These are phyloP conservation scores for Ditylenchus dipsaci DNA, from an alignment of 1,140 invertebrate genomes.

Conservation along the genomic window DNA sequence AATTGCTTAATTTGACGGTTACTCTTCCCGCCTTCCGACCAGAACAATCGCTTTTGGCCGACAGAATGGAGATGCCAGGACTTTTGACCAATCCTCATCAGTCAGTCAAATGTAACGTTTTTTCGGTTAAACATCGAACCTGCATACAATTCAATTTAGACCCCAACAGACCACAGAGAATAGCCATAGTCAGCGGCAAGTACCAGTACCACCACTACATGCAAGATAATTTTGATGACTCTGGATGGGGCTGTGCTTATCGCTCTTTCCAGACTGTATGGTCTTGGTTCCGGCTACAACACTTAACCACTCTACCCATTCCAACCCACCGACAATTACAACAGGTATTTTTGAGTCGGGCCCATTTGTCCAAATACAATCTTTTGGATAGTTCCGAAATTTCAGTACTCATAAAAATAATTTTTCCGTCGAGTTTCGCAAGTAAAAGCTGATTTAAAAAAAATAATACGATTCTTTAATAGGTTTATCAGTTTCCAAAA, in stretches of 20 bases:
- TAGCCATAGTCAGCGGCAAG: constrained; percentile 72
- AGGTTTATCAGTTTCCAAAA: no score
- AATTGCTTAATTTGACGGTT: not conserved
- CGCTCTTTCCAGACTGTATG: constrained; percentile 91
- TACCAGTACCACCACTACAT: constrained; percentile 95
- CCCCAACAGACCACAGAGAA: not conserved
- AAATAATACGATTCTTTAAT: no score
- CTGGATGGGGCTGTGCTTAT: constrained; percentile 98
- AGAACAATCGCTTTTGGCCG: not conserved
- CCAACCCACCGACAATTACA: constrained; percentile 85
- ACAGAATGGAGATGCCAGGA: not conserved
- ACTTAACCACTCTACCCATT: constrained; percentile 75
- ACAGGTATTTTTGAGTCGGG: no score
- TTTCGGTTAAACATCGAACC: not conserved
- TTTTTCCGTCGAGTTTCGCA: no score
- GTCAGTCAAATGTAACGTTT: not conserved
- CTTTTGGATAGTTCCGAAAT: not conserved
- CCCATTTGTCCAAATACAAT: constrained; percentile 4
- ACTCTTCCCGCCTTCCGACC: not conserved
- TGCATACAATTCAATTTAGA: not conserved
- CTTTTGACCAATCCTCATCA: not conserved
- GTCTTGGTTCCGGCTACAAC: constrained; percentile 91
- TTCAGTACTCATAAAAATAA: no score
- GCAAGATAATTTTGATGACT: constrained; percentile 88
- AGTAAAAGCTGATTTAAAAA: no score